Base-by-base conservation (phyloP, 2,888 invertebrate genomes). In the Seira ritae region DNA sequence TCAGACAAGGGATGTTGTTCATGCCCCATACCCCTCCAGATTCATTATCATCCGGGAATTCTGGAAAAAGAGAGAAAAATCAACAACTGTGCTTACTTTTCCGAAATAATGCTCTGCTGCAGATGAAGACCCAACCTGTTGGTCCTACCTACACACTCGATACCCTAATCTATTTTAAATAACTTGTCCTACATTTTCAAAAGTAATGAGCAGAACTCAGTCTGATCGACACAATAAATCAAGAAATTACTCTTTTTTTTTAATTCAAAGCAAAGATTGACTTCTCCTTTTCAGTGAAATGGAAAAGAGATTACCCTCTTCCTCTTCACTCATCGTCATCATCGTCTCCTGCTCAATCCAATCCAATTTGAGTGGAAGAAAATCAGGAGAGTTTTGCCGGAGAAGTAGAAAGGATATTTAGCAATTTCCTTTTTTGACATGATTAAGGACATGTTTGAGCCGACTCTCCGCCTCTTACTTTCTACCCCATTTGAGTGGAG, bases 391-490 rank as follows among this genome's bases (percentile, higher is more conserved):
- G 62, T 60, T 22, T 22, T 12, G 66, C 66, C 60, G 66, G 24
- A 66, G 60, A 66, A 31, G 31, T 55, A 17, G 15, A 55, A 12
- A 55, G 55, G 55, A 55, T 55, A 55, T 78, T 78, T 78, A 78
- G 78, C 71, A 78, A 78, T 71, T 71, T 78, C 78, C 78, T 65
- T 15, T 62, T 78, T 78, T 78, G 78, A 71, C 70, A 66, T 78
- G 78, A 78, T 78, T 78, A 78, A 78, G 78, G 66, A 78, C 62
- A 62, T 62, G 22, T 62, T 62, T 62, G 19, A 62, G 62, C 62
- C n/a, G 1, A 12, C 20, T 55, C 17, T 55, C 15, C 55, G 3
- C 55, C 55, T n/a, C 55, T 12, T 55, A 3, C 55, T n/a, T 15
- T 55, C 12, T 12, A 55, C 55, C 50, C 17, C 50, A 50, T 62